Evolutionary conservation across 2,113 vertebrate genomes (phyloP).

Genomic region (Petrocephalus zakoni): DNA sequence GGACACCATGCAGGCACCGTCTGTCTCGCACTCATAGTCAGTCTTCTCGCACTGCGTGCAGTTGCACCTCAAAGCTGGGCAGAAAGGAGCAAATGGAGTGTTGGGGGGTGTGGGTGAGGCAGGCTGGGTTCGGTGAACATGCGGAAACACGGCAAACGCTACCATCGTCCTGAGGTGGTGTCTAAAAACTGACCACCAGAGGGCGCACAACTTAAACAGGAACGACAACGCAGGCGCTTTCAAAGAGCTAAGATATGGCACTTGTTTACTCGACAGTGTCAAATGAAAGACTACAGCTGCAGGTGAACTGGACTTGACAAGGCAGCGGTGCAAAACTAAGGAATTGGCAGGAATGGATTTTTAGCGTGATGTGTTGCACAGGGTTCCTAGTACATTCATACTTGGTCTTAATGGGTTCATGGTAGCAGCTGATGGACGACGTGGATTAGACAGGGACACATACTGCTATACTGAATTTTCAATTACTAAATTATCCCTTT

Average conservation of each 20-base stretch:
- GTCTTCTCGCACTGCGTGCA: conserved; percentile 81
- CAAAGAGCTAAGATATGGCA: background rate
- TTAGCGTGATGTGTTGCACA: background rate
- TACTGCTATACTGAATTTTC: background rate
- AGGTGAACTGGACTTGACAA: background rate
- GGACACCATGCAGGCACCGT: conserved; percentile 89
- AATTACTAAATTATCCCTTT: background rate
- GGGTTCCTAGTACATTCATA: background rate
- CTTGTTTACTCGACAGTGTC: background rate
- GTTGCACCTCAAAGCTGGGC: conserved; percentile 74
- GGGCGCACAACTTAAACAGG: background rate
- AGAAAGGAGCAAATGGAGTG: background rate
- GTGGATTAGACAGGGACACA: background rate
- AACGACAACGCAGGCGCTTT: background rate
- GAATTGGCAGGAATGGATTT: background rate
- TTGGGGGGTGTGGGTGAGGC: background rate
- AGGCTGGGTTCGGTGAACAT: background rate
- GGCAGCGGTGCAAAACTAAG: too few relatives aligned
- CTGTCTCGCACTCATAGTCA: conserved; percentile 82
- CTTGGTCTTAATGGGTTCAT: background rate
- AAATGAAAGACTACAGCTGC: conserved; percentile 6
- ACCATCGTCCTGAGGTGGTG: background rate
- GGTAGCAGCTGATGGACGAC: background rate
- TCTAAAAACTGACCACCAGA: conserved; percentile 16
- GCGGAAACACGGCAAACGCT: background rate